These are phyloP conservation scores for Epinephelus cyanopodus DNA, from an alignment of 2,113 vertebrate genomes.

Conservation along the genomic window DNA sequence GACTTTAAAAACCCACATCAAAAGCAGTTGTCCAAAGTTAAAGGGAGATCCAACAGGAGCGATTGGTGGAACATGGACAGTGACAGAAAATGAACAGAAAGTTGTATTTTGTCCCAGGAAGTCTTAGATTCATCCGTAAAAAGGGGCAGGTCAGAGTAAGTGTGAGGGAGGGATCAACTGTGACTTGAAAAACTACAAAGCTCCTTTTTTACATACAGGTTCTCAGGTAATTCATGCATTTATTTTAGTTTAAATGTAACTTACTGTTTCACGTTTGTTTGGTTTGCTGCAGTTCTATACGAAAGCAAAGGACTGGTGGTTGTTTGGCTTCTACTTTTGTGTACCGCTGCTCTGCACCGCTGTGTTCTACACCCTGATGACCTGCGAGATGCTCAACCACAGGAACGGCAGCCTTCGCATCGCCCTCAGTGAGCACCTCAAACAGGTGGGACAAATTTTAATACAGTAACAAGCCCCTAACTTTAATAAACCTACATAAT, in stretches of 20 bases:
- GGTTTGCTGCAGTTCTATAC: conserved; percentile 87
- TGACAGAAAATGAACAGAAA: not conserved
- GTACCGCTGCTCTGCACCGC: conserved; percentile 92
- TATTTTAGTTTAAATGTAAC: not conserved
- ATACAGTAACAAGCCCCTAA: not conserved
- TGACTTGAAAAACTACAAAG: not conserved
- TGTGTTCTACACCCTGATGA: conserved; percentile 97
- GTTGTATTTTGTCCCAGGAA: not conserved
- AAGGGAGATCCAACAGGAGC: not conserved
- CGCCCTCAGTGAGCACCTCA: conserved; percentile 96
- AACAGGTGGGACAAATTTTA: conserved; percentile 87
- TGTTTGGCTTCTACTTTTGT: conserved; percentile 98
- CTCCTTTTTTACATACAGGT: not conserved
- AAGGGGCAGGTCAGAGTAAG: no score
- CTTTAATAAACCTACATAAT: not conserved
- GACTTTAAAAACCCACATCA: not conserved
- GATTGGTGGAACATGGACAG: not conserved
- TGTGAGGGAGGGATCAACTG: not conserved
- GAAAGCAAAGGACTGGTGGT: conserved; percentile 95
- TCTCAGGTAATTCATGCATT: not conserved
- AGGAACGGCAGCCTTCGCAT: conserved; percentile 95
- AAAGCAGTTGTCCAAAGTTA: not conserved
- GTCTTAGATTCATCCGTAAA: not conserved
- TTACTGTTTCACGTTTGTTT: not conserved
- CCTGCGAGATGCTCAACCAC: conserved; percentile 95